These are phyloP conservation scores for Nasonia vitripennis DNA, from an alignment of 1,140 invertebrate genomes.

Conservation along the genomic window DNA sequence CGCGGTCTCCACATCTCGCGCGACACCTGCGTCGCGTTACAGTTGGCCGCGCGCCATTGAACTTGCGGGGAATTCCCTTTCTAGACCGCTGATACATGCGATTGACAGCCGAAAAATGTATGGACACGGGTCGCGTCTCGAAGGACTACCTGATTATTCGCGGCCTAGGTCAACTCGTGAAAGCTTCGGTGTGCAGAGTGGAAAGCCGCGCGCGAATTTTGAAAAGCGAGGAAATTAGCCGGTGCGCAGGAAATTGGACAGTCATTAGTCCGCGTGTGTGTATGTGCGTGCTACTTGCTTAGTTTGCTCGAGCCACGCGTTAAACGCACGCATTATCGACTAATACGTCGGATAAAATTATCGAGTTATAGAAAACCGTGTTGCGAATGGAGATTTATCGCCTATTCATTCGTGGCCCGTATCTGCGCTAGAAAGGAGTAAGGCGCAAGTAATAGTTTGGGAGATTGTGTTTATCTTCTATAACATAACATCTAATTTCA, in stretches of 20 bases:
- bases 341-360: background rate
- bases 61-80: constrained; percentile 17
- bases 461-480: no score
- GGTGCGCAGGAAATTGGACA: background rate
- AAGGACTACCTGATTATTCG: no score
- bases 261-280: background rate
- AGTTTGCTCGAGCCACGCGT: background rate
- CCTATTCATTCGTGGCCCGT: background rate
- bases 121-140: no score
- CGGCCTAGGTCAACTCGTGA: no score
- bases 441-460: no score
- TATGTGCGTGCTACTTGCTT: background rate
- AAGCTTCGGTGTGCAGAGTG: no score
- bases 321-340: background rate
- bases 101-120: no score
- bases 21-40: constrained; percentile 39
- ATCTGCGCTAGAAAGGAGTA: no score
- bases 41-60: constrained; percentile 34
- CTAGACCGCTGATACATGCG: background rate
- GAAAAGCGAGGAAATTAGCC: no score
- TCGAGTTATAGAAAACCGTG: background rate
- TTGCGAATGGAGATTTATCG: background rate
- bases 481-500: no score
- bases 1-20: background rate
- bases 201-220: no score